Evolutionary conservation across 2,888 invertebrate genomes (phyloP).

Genomic region (Scaeva pyrastri): DNA sequence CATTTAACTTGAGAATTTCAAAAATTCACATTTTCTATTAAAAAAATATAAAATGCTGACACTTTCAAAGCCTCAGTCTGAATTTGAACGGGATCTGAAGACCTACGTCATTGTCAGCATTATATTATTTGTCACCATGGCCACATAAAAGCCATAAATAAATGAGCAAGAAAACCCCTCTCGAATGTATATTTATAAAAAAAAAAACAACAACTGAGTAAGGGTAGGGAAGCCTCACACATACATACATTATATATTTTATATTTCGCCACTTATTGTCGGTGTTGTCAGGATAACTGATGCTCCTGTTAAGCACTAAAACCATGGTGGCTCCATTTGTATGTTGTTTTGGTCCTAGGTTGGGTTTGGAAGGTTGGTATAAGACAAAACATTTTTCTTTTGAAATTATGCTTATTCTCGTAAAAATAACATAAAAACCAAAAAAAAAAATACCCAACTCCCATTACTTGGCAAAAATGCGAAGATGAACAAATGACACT

Average conservation of each 20-base stretch:
- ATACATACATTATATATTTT: background rate
- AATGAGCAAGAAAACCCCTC: constrained; percentile 40
- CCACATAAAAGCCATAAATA: constrained; percentile 69
- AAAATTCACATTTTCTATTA: constrained; percentile 12
- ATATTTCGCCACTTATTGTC: constrained; percentile 28
- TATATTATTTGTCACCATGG: constrained; percentile 48
- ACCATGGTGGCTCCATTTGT: constrained; percentile 50
- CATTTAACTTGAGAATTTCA: background rate
- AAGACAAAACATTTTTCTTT: constrained; percentile 49
- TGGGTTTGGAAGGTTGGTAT: background rate
- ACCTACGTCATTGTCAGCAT: constrained; percentile 46
- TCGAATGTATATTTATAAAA: no score
- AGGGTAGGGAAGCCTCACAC: no score
- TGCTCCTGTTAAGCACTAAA: constrained; percentile 14
- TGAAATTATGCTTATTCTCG: constrained; percentile 60
- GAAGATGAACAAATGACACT: constrained; percentile 56
- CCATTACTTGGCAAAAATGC: constrained; percentile 32
- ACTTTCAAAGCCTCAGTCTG: background rate
- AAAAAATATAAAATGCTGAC: background rate
- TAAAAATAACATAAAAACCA: constrained; percentile 26
- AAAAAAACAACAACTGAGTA: no score
- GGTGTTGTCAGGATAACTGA: constrained; percentile 41
- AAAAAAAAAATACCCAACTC: constrained; percentile 33
- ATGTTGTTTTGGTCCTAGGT: no score
- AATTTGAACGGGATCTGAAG: constrained; percentile 18